Conservation (phyloP, 2,797 vertebrate genomes). For the Thalassophryne amazonica region DNA sequence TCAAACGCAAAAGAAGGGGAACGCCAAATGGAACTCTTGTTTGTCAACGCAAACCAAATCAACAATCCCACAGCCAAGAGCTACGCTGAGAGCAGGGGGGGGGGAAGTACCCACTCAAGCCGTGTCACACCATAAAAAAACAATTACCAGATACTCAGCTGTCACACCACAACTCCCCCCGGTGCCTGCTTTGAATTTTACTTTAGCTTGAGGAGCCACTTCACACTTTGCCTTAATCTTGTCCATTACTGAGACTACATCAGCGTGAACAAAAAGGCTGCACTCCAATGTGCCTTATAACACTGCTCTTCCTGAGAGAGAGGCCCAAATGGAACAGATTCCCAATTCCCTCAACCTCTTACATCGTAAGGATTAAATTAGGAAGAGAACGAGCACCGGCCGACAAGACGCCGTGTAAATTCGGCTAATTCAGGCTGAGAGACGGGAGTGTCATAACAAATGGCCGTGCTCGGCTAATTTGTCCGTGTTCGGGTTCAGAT, state of each 20-base stretch:
- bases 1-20: constrained; percentile 15
- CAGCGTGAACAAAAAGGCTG: constrained; percentile 32
- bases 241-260: constrained; percentile 34
- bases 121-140: constrained; percentile 21
- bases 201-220: constrained; percentile 30
- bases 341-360: constrained; percentile 20
- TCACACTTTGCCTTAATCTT: constrained; percentile 45
- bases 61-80: constrained; percentile 30
- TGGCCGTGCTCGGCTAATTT: constrained; percentile 49
- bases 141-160: constrained; percentile 53
- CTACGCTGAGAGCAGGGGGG: constrained; percentile 8
- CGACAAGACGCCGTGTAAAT: neutral
- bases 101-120: constrained; percentile 12
- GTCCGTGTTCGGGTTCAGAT: constrained; percentile 33
- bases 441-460: constrained; percentile 29
- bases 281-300: constrained; percentile 44
- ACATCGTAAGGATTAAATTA: constrained; percentile 44
- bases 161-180: constrained; percentile 32
- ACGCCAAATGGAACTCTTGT: constrained; percentile 8
- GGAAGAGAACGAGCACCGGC: constrained; percentile 12
- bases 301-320: constrained; percentile 18
- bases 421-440: constrained; percentile 15
- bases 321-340: constrained; percentile 22
- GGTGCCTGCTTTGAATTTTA: constrained; percentile 36
- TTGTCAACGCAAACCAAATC: constrained; percentile 52